A percentile compares a stretch with the other conserved stretches of the same genome.
These are phyloP conservation scores for Girardia tigrina DNA, from an alignment of 2,888 invertebrate genomes.

Conservation along the genomic window DNA sequence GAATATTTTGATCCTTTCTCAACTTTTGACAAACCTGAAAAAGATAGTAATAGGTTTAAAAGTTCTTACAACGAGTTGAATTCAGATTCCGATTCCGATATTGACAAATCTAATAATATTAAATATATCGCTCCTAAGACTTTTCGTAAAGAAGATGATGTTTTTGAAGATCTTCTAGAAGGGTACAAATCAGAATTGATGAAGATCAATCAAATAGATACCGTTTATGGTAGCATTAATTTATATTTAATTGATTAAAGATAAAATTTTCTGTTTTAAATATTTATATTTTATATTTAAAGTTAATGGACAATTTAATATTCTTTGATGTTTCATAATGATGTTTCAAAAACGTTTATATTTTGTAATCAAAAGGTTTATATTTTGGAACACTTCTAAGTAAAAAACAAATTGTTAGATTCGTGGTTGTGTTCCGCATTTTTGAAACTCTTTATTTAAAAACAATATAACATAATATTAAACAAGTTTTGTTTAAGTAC, in stretches of 20 bases:
- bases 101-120: background rate
- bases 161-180: background rate
- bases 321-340: background rate
- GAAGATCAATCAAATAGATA: background rate
- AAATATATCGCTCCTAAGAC: background rate
- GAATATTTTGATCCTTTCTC: background rate
- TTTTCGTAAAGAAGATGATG: background rate
- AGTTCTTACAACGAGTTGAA: background rate
- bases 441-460: too few relatives aligned
- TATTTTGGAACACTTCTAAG: background rate
- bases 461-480: too few relatives aligned
- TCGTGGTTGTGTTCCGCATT: too few relatives aligned
- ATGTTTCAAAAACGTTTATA: too few relatives aligned
- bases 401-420: background rate
- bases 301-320: background rate
- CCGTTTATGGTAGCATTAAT: background rate
- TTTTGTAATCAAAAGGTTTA: too few relatives aligned
- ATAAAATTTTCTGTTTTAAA: background rate
- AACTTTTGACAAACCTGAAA: background rate
- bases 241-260: too few relatives aligned
- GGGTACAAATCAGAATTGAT: background rate
- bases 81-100: background rate
- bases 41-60: background rate
- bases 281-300: background rate
- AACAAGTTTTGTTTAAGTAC: too few relatives aligned